Conservation (phyloP, 2,113 vertebrate species). For the Upupa epops region DNA sequence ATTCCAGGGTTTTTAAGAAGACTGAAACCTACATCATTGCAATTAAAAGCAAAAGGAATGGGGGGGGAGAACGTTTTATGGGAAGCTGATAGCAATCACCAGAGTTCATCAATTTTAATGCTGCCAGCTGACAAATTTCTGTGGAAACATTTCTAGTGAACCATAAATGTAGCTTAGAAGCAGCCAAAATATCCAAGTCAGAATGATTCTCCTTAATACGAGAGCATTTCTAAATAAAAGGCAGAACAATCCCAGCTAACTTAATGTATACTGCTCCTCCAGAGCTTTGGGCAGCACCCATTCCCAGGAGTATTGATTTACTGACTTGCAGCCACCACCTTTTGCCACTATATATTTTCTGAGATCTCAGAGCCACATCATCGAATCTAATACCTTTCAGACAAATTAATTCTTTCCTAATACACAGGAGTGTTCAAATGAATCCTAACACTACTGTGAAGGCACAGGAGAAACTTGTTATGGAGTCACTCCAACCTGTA, state of each 20-base stretch:
- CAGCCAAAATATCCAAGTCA: neutral
- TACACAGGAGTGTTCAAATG: neutral
- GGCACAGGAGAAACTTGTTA: neutral
- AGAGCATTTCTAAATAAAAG: neutral
- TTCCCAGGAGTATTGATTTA: neutral
- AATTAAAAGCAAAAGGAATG: neutral
- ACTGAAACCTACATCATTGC: neutral
- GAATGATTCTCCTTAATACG: neutral
- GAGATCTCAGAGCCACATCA: neutral
- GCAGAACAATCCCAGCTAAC: neutral
- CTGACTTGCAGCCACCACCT: neutral
- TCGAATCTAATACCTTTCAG: neutral
- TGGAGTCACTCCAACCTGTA: neutral
- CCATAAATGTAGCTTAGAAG: neutral
- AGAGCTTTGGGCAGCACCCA: neutral
- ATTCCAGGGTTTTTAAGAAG: neutral
- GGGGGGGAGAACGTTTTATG: neutral
- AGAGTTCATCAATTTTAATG: constrained; percentile 3
- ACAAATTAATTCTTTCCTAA: too few species aligned
- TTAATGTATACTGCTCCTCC: neutral
- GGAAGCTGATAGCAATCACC: neutral
- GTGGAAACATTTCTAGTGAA: neutral
- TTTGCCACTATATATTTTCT: neutral
- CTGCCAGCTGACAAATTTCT: constrained; percentile 5
- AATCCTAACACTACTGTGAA: neutral